phyloP scores from a whole-genome alignment of 1,140 invertebrate species.

The Holcopasites calliopsidis region DNA sequence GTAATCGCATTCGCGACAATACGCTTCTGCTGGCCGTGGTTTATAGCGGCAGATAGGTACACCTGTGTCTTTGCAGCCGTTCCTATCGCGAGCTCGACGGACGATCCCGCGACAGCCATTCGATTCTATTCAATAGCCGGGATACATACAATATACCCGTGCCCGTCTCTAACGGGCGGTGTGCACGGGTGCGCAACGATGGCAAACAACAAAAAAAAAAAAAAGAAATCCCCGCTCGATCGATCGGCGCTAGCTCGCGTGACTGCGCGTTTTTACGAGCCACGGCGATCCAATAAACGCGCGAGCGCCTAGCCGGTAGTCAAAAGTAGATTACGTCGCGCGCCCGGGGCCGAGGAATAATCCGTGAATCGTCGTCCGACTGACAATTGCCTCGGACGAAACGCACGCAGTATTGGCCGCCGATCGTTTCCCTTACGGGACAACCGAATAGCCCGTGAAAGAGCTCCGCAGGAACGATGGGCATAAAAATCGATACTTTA shows the following conservation, averaged over 20 bases:
- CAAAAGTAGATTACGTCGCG: slow-evolving; percentile 14
- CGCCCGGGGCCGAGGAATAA: slow-evolving; percentile 5
- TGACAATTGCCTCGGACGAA: background rate
- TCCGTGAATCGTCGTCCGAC: background rate
- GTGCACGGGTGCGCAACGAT: background rate
- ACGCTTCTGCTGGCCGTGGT: background rate
- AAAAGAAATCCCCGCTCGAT: slow-evolving; percentile 21
- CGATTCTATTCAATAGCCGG: slow-evolving; percentile 18
- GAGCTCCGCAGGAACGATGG: background rate
- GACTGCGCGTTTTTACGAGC: slow-evolving; percentile 25
- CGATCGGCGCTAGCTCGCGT: background rate
- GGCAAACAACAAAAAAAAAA: no score
- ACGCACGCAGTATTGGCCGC: background rate
- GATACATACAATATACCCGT: slow-evolving; percentile 16
- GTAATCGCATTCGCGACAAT: slow-evolving; percentile 46
- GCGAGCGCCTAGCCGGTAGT: background rate
- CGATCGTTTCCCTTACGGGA: background rate
- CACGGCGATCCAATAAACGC: background rate
- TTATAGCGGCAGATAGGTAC: background rate
- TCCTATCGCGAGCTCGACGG: slow-evolving; percentile 19
- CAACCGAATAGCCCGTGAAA: background rate
- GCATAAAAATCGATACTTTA: background rate
- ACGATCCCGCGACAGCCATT: slow-evolving; percentile 27
- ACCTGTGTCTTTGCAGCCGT: slow-evolving; percentile 1
- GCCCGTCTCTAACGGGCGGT: background rate